Evolutionary conservation across 1,140 invertebrate genomes (phyloP).

Genomic region (Drosophila nigrodunni): DNA sequence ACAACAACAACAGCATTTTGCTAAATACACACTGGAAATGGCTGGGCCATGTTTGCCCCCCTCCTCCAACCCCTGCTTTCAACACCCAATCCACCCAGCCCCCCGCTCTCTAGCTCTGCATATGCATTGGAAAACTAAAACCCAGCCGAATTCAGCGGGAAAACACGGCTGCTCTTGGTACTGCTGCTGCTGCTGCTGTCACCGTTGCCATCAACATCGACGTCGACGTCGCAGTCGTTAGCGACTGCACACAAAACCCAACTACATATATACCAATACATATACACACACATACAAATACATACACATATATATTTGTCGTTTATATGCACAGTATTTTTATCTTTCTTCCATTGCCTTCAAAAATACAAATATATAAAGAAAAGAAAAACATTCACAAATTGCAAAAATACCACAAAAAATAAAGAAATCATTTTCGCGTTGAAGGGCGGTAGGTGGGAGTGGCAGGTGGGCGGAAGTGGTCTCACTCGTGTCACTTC

Average conservation of each 20-base stretch:
- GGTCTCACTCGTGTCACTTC: background rate
- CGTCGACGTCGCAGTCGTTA: slow-evolving; percentile 1
- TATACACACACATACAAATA: slow-evolving; percentile 7
- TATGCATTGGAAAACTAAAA: slow-evolving; percentile 74
- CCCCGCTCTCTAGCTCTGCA: slow-evolving; percentile 34
- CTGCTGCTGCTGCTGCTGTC: slow-evolving; percentile 6
- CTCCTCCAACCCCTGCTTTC: background rate
- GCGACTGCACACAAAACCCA: slow-evolving; percentile 8
- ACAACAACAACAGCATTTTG: slow-evolving; percentile 68
- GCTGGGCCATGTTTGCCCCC: slow-evolving; percentile 29
- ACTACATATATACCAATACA: background rate
- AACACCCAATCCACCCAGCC: background rate
- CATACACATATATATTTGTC: slow-evolving; percentile 2
- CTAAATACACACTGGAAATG: slow-evolving; percentile 81
- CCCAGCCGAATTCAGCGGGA: slow-evolving; percentile 41
- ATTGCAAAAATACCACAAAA: slow-evolving; percentile 30
- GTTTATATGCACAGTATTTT: slow-evolving; percentile 4
- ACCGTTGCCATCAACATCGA: slow-evolving; percentile 18
- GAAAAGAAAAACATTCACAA: slow-evolving; percentile 30
- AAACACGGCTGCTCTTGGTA: background rate
- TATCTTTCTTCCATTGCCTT: slow-evolving; percentile 16
- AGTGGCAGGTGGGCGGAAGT: background rate
- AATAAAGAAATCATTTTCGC: slow-evolving; percentile 30
- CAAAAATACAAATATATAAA: slow-evolving; percentile 6
- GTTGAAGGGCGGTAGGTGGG: background rate